These are phyloP conservation scores for Leucophenga varia DNA, from an alignment of 1,140 invertebrate genomes.

Conservation along the genomic window DNA sequence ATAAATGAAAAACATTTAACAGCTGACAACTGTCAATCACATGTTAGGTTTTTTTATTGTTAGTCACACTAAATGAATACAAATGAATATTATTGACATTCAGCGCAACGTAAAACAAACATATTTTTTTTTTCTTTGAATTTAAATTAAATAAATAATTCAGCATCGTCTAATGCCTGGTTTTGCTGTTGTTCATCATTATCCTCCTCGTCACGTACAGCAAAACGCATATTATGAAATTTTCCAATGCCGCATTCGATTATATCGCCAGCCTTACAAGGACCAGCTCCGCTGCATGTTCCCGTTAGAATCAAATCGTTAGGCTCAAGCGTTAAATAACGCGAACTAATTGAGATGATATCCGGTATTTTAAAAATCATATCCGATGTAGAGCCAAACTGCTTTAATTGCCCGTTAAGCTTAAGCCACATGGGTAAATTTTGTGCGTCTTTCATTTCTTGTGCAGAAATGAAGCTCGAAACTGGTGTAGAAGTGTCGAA, in stretches of 20 bases:
- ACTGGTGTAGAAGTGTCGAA: conserved; percentile 79
- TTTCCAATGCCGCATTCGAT: conserved; percentile 67
- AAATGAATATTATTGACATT: no score
- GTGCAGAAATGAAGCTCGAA: conserved; percentile 64
- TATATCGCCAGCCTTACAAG: conserved; percentile 65
- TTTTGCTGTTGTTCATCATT: no score
- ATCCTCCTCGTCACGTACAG: conserved; percentile 30
- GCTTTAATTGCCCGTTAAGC: conserved; percentile 61
- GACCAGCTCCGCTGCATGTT: conserved; percentile 70
- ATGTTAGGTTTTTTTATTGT: no score
- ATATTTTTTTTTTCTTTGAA: no score
- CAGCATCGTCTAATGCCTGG: no score
- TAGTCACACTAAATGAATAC: no score
- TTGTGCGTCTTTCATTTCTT: conserved; percentile 63
- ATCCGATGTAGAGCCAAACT: conserved; percentile 65
- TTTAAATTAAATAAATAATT: no score
- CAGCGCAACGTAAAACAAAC: no score
- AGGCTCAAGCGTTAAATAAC: conserved; percentile 69
- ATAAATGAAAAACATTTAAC: background rate
- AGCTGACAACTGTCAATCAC: no score
- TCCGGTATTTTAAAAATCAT: conserved; percentile 69
- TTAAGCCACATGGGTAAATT: conserved; percentile 65
- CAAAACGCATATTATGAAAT: conserved; percentile 60
- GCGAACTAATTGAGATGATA: conserved; percentile 67
- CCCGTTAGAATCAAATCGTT: conserved; percentile 77